Conservation (phyloP, 2,888 invertebrate species). For the Tryphoninae sp. region DNA sequence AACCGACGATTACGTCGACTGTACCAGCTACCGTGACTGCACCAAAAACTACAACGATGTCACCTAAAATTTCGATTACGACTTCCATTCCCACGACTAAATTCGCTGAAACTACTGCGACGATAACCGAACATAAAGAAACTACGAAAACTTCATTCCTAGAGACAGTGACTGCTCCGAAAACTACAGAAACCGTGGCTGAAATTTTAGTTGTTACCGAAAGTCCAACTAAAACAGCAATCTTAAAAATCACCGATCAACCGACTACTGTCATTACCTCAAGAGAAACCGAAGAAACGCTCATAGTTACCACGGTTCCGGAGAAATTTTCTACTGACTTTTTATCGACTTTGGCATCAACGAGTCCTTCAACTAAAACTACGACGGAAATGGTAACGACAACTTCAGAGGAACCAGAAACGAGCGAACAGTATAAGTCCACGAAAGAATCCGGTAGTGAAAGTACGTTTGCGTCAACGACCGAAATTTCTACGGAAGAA, state of each 20-base stretch:
- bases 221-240: not conserved
- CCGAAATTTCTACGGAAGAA: not conserved
- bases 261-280: not conserved
- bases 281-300: slow-evolving; percentile 37
- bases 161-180: slow-evolving; percentile 44
- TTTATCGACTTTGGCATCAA: slow-evolving; percentile 25
- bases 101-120: not conserved
- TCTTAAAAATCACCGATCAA: not conserved
- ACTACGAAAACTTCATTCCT: slow-evolving; percentile 5
- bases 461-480: not conserved
- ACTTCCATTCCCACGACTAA: not conserved
- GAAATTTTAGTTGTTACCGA: slow-evolving; percentile 2
- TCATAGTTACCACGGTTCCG: slow-evolving; percentile 40
- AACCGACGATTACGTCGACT: not conserved
- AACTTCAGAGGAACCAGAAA: not conserved
- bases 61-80: not conserved
- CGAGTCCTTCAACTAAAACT: not conserved
- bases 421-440: not conserved
- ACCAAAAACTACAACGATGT: not conserved
- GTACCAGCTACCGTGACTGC: not conserved
- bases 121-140: slow-evolving; percentile 1
- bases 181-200: slow-evolving; percentile 29
- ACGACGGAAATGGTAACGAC: not conserved
- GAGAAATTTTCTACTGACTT: slow-evolving; percentile 37
- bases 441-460: not conserved